Percentiles rank a stretch among this genome's conserved stretches.
Evolutionary conservation across 2,797 vertebrate genomes (phyloP).

Genomic region (Semaprochilodus insignis): DNA sequence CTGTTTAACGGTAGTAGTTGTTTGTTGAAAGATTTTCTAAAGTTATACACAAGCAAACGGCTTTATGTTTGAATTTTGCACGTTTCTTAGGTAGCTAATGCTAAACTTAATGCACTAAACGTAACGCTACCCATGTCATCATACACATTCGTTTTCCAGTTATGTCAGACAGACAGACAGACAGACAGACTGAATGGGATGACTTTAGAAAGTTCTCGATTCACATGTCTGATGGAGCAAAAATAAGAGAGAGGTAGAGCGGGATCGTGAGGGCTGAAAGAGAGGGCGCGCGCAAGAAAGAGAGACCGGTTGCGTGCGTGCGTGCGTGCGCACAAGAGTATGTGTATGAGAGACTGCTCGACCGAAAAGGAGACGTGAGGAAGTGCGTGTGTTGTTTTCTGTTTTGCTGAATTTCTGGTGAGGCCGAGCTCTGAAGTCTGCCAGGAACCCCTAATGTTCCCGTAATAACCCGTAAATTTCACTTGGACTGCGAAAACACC

Average conservation of each 20-base stretch:
- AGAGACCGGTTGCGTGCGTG: no score
- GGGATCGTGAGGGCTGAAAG: not conserved
- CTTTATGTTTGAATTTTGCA: no score
- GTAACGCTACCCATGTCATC: no score
- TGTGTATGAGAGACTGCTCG: no score
- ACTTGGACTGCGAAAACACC: not conserved
- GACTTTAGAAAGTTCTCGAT: slow-evolving; percentile 6
- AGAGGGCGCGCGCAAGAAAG: not conserved
- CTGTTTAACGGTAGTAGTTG: no score
- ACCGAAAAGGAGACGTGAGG: no score
- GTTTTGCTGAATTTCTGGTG: slow-evolving; percentile 15
- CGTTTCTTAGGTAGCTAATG: no score
- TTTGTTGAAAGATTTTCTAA: no score
- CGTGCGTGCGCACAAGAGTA: no score
- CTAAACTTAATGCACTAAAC: no score
- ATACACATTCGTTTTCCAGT: no score
- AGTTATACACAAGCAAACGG: no score
- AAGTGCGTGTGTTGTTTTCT: not conserved
- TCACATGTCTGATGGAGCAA: not conserved
- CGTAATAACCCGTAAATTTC: slow-evolving; percentile 27
- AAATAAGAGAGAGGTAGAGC: not conserved
- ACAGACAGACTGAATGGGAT: not conserved
- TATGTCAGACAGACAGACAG: not conserved
- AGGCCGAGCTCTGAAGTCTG: not conserved
- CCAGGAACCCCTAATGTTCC: slow-evolving; percentile 20